Conservation (phyloP, 1,140 invertebrate species). For the Rhopalosiphum maidis region DNA sequence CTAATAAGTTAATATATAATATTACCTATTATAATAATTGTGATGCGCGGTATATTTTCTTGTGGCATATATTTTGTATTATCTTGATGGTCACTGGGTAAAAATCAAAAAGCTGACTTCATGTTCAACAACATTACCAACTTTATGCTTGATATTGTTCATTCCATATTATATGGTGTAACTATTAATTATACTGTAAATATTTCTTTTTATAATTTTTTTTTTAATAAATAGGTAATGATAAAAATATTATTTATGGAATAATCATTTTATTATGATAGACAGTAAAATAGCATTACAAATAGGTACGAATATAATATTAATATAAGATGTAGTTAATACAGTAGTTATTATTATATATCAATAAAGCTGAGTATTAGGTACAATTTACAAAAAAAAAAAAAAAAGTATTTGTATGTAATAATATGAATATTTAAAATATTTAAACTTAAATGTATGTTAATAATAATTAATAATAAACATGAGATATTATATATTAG, state of each 20-base stretch:
- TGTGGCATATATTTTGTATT: no score
- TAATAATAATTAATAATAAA: conserved; percentile 21
- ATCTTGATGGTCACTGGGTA: no score
- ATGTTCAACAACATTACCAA: no score
- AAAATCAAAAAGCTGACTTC: no score
- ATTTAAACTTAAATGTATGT: conserved; percentile 4
- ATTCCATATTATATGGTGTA: no score
- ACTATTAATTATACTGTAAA: no score
- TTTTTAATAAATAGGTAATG: neutral
- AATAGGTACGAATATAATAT: conserved; percentile 39
- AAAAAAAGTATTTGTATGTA: no score
- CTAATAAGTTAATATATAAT: no score
- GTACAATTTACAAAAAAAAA: conserved; percentile 27
- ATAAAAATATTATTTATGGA: conserved; percentile 25
- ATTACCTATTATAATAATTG: no score
- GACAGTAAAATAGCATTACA: conserved; percentile 50
- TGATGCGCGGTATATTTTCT: no score
- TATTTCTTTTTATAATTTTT: no score
- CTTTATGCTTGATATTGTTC: no score
- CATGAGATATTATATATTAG: conserved; percentile 3
- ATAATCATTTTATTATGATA: conserved; percentile 45
- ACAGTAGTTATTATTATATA: conserved; percentile 39
- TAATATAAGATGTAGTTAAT: conserved; percentile 25
- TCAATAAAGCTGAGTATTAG: conserved; percentile 33
- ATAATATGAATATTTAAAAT: neutral